These are phyloP conservation scores for Cloeon dipterum DNA, from an alignment of 2,888 invertebrate species.

Conservation along the genomic window DNA sequence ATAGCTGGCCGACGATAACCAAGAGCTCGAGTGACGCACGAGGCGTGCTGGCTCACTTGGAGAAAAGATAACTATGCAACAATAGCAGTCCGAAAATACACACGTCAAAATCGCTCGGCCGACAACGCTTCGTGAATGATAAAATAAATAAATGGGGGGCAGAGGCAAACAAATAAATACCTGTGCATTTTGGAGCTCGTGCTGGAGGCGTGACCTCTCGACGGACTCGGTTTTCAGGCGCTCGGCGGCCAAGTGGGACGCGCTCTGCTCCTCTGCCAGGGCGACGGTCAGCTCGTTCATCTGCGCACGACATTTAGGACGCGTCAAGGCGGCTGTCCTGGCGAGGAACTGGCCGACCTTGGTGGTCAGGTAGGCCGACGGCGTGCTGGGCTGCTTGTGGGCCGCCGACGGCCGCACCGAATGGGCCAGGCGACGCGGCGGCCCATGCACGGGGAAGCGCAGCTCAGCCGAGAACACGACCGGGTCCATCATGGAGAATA, in stretches of 20 bases:
- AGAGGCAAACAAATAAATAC: too few relatives aligned
- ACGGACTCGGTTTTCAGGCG: constrained; percentile 75
- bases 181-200: constrained; percentile 65
- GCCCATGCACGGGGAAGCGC: constrained; percentile 45
- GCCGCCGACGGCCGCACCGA: constrained; percentile 49
- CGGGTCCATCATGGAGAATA: constrained; percentile 51
- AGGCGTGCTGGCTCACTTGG: too few relatives aligned
- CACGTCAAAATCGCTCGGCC: too few relatives aligned
- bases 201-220: constrained; percentile 64
- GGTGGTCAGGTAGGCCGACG: constrained; percentile 46
- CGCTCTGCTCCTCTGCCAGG: constrained; percentile 76
- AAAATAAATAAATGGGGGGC: not conserved
- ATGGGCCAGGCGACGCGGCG: constrained; percentile 28
- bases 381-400: constrained; percentile 49
- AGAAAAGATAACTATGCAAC: too few relatives aligned
- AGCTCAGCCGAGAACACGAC: constrained; percentile 64
- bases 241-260: constrained; percentile 70
- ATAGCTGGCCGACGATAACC: too few relatives aligned
- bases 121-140: too few relatives aligned
- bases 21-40: too few relatives aligned
- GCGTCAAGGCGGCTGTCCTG: constrained; percentile 68
- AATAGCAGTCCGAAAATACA: too few relatives aligned
- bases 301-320: too few relatives aligned
- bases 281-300: constrained; percentile 82
- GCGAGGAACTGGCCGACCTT: constrained; percentile 61